Base-by-base conservation (phyloP, 2,888 invertebrate species). In the Drosophila diplacantha region DNA sequence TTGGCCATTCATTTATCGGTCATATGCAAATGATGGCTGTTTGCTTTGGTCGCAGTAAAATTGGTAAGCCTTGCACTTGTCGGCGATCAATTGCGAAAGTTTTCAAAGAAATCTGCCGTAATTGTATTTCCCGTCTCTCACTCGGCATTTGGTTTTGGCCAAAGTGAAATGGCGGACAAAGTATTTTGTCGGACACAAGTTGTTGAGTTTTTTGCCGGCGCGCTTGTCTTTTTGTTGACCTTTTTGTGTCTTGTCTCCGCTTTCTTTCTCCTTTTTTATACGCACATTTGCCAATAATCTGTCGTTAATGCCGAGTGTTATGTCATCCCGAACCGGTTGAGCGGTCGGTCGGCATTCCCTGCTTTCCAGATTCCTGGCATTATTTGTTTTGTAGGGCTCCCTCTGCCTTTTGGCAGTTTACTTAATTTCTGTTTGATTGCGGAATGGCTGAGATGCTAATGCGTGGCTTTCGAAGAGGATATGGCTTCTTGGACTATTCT, bases 311-410 rank as follows among this genome's bases (percentile, higher is more conserved):
- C 70, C 77, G 72, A 54, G 71, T 72, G 79, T 81, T 81, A 81
- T 81, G 75, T 83, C 81, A 83, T 79, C 72, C 62, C 65, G 71
- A 72, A 83, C 79, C 74, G 83, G 81, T 81, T 75, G 67, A 72
- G 72, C 69, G 54, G 29, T 56, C 43, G 49, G 34, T 29, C 29
- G 51, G 41, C 53, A 67, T 71, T 57, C 64, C 35, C 39, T 64
- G 61, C 68, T 50, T 22, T 49, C 31, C 61, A 62, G 62, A 73
- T 73, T 59, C 75, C 78, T 65, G 74, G 26, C 65, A 73, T 71
- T 71, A 63, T 56, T 54, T 51, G 59, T 50, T 72, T 56, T 73
- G 38, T 41, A 72, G 74, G 79, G 77, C 58, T 68, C 11, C 3
- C 37, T 37, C 52, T 58, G 75, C 38, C 26, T 63, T 57, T 69